phyloP scores from a whole-genome alignment of 2,888 invertebrate species.

The Acrocyrtus sp. region DNA sequence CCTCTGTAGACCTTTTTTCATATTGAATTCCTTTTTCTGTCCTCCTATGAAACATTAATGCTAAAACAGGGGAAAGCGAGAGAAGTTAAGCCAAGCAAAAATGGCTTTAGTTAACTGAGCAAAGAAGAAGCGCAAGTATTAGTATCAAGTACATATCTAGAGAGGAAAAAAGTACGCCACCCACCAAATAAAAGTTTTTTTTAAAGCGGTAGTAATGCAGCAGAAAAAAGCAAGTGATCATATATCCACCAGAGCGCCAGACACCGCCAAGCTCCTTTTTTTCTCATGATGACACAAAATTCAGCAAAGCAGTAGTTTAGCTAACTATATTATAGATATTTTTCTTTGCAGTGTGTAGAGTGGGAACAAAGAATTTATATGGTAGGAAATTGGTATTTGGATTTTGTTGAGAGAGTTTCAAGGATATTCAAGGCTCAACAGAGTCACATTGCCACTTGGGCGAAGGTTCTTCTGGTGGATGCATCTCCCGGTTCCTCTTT shows the following conservation, averaged over 20 bases:
- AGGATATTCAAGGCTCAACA: conserved; percentile 47
- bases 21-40: conserved; percentile 35
- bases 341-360: too few species aligned
- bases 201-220: conserved; percentile 46
- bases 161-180: conserved; percentile 28
- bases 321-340: too few species aligned
- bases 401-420: conserved; percentile 38
- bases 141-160: conserved; percentile 16
- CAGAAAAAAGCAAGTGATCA: conserved; percentile 47
- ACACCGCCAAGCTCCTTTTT: too few species aligned
- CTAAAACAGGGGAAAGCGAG: conserved; percentile 10
- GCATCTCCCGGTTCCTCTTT: conserved; percentile 18
- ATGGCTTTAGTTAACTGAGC: conserved; percentile 40
- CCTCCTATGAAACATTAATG: conserved; percentile 46
- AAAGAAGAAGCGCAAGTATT: conserved; percentile 27
- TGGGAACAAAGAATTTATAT: too few species aligned
- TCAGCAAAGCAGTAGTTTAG: too few species aligned
- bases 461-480: conserved; percentile 29
- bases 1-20: background rate
- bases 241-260: too few species aligned
- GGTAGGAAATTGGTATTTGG: conserved; percentile 29
- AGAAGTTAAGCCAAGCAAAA: conserved; percentile 40
- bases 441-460: conserved; percentile 47
- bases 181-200: too few species aligned
- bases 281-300: too few species aligned